Evolutionary conservation across 2,888 invertebrate genomes (phyloP).

Genomic region (Anorthoa munda): DNA sequence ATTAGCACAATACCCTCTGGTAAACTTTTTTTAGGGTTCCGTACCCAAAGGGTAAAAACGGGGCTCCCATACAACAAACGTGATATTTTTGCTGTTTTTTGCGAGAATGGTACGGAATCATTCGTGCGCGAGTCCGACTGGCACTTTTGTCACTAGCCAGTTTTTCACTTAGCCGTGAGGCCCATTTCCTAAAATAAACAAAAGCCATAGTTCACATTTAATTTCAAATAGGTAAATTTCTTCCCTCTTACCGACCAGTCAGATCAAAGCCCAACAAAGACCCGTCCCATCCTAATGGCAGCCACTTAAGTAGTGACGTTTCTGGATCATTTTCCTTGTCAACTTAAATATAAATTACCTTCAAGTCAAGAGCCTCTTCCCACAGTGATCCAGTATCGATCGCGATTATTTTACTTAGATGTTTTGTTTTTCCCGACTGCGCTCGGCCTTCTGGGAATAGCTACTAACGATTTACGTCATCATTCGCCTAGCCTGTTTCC

Average conservation of each 20-base stretch:
- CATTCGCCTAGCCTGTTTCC: neutral
- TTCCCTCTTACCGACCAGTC: neutral
- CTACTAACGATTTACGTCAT: neutral
- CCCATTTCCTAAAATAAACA: too few relatives aligned
- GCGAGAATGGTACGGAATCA: too few relatives aligned
- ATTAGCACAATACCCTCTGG: too few relatives aligned
- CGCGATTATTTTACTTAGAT: neutral
- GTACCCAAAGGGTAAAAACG: too few relatives aligned
- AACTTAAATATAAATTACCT: conserved; percentile 13
- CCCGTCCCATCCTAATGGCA: conserved; percentile 1
- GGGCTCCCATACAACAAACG: too few relatives aligned
- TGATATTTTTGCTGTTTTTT: too few relatives aligned
- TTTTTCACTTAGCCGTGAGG: too few relatives aligned
- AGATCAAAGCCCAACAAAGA: neutral
- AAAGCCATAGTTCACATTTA: too few relatives aligned
- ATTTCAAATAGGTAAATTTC: neutral
- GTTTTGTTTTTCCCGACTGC: neutral
- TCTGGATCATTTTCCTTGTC: conserved; percentile 23
- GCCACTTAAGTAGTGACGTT: conserved; percentile 8
- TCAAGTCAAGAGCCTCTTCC: neutral
- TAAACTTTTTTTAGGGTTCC: too few relatives aligned
- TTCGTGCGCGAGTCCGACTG: too few relatives aligned
- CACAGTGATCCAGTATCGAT: neutral
- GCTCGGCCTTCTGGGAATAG: neutral
- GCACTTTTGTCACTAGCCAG: too few relatives aligned